A percentile compares a stretch with the other conserved stretches of the same genome.
These are phyloP conservation scores for Cynocephalus volans DNA, from an alignment of 2,113 vertebrate species.

Conservation along the genomic window DNA sequence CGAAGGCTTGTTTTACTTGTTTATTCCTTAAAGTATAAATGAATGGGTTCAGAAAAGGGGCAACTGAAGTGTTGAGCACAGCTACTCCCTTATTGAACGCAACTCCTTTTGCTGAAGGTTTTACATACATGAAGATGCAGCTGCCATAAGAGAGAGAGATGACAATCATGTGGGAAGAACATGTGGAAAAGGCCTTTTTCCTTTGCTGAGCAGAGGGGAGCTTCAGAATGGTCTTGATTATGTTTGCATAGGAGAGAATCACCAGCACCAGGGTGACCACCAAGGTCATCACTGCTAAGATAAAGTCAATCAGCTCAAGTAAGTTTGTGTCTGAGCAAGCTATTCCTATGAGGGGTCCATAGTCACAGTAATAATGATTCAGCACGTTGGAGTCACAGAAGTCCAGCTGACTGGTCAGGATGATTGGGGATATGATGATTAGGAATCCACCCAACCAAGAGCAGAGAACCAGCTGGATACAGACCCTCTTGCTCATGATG, in stretches of 20 bases:
- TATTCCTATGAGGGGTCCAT: slow-evolving; percentile 55
- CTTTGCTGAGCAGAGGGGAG: slow-evolving; percentile 55
- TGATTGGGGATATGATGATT: slow-evolving; percentile 52
- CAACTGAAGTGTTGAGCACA: slow-evolving; percentile 47
- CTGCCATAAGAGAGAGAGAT: slow-evolving; percentile 60
- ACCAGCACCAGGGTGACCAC: slow-evolving; percentile 51
- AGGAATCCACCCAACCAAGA: slow-evolving; percentile 70
- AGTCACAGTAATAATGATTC: slow-evolving; percentile 67
- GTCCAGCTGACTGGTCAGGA: slow-evolving; percentile 57
- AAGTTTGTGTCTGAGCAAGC: slow-evolving; percentile 69
- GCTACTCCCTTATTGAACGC: slow-evolving; percentile 43
- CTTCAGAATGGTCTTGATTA: slow-evolving; percentile 27
- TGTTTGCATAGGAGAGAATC: slow-evolving; percentile 54
- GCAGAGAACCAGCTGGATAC: slow-evolving; percentile 63
- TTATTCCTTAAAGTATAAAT: slow-evolving; percentile 80
- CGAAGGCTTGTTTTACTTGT: slow-evolving; percentile 75
- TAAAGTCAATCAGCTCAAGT: slow-evolving; percentile 35
- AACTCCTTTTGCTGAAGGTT: slow-evolving; percentile 37
- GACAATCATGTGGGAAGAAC: slow-evolving; percentile 52
- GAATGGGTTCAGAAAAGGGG: slow-evolving; percentile 73
- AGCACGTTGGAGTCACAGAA: slow-evolving; percentile 75
- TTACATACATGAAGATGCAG: slow-evolving; percentile 69
- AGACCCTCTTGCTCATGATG: slow-evolving; percentile 76
- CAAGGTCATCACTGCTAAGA: slow-evolving; percentile 35
- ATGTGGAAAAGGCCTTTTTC: slow-evolving; percentile 57